Evolutionary conservation across 2,797 vertebrate genomes (phyloP).

Genomic region (Melanotaenia boesemani): DNA sequence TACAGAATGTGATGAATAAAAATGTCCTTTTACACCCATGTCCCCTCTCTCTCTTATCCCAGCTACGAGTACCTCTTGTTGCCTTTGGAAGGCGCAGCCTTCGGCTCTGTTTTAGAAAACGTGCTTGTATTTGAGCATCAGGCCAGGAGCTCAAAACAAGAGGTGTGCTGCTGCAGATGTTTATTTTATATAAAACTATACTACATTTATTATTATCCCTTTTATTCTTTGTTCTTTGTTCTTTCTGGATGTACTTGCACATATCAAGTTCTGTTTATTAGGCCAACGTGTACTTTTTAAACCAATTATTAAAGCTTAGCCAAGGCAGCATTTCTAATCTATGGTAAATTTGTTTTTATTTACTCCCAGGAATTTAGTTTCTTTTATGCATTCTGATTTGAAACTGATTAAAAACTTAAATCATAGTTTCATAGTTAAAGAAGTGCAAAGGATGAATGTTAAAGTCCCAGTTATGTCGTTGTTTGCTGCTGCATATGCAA

Average conservation of each 20-base stretch:
- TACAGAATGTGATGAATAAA: slow-evolving; percentile 36
- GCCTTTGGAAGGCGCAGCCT: slow-evolving; percentile 49
- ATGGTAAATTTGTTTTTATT: slow-evolving; percentile 4
- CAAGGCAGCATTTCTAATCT: slow-evolving; percentile 32
- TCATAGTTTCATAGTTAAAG: slow-evolving; percentile 41
- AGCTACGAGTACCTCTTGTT: slow-evolving; percentile 53
- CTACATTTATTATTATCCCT: slow-evolving; percentile 60
- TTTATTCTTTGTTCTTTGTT: slow-evolving; percentile 29
- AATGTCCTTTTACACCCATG: slow-evolving; percentile 1
- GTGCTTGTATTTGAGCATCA: slow-evolving; percentile 47
- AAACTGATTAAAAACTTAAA: slow-evolving; percentile 18
- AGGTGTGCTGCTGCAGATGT: slow-evolving; percentile 84
- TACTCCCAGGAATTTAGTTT: slow-evolving; percentile 10
- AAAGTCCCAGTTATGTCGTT: slow-evolving; percentile 26
- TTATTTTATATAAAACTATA: slow-evolving; percentile 74
- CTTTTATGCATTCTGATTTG: slow-evolving; percentile 26
- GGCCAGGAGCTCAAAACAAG: slow-evolving; percentile 47
- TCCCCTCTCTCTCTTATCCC: slow-evolving; percentile 30
- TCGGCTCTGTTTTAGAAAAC: slow-evolving; percentile 39
- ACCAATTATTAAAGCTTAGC: slow-evolving; percentile 22
- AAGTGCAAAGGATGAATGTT: slow-evolving; percentile 41
- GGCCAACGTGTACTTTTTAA: slow-evolving; percentile 26
- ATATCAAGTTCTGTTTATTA: slow-evolving; percentile 30
- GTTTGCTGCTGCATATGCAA: slow-evolving; percentile 90
- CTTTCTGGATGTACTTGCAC: slow-evolving; percentile 44